Percentiles rank a stretch among this genome's conserved stretches.
These are phyloP conservation scores for Lysandra coridon DNA, from an alignment of 2,888 invertebrate species.

Conservation along the genomic window DNA sequence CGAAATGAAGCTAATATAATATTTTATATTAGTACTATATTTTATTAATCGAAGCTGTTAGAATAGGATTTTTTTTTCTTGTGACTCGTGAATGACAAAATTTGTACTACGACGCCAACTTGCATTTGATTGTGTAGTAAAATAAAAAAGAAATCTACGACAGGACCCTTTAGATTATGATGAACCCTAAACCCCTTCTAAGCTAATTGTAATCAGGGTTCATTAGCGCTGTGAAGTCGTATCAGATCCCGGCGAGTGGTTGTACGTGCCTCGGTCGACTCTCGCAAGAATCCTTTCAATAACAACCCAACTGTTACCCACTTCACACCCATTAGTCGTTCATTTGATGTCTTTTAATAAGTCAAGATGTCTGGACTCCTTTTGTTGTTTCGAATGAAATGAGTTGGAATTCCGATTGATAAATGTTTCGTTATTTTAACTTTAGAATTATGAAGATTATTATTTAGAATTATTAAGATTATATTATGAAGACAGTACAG, in stretches of 20 bases:
- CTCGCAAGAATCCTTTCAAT: constrained; percentile 42
- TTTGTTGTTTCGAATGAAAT: background rate
- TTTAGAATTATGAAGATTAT: too few species aligned
- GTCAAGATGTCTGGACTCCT: constrained; percentile 1
- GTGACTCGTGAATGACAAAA: too few species aligned
- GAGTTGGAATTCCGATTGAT: background rate
- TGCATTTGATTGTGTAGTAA: too few species aligned
- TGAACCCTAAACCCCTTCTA: background rate
- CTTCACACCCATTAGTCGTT: constrained; percentile 18
- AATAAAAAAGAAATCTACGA: too few species aligned
- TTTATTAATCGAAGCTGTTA: too few species aligned
- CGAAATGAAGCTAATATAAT: too few species aligned
- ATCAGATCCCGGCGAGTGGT: constrained; percentile 46
- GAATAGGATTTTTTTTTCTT: too few species aligned
- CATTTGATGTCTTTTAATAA: constrained; percentile 19
- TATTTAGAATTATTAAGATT: too few species aligned
- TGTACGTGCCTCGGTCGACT: constrained; percentile 45
- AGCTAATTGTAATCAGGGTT: constrained; percentile 29
- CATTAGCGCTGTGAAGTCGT: constrained; percentile 46
- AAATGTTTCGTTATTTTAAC: background rate
- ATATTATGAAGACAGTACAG: background rate
- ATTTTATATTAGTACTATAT: background rate
- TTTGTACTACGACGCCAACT: too few species aligned
- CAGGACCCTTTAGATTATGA: background rate
- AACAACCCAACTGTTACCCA: constrained; percentile 40